Evolutionary conservation across 2,113 vertebrate genomes (phyloP), one percentile per base, ranked within the genome.

Genomic region (Etheostoma spectabile): DNA sequence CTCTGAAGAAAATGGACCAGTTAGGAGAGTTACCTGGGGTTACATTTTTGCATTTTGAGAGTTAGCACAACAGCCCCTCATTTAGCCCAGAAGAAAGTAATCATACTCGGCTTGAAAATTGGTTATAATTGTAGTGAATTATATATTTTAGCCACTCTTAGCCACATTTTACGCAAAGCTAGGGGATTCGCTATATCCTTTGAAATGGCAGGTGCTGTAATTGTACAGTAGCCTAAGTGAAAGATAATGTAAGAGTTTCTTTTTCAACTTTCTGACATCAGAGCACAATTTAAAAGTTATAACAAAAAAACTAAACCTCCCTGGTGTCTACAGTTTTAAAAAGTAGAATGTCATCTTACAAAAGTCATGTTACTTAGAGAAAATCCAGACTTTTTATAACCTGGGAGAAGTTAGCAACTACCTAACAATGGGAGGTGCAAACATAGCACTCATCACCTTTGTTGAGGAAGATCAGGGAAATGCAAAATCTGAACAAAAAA

Each of bases 71-170:
- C 30, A 66, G 53, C 52, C 53, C 53, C 72, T 63, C 42, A 72
- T 74, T 76, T 83, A 66, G 42, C 35, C 42, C 4, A 46, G 45
- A 75, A 46, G 45, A 75, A 42, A 42, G 67, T 59, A 24, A 66
- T 63, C 42, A 38, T 16, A n/a, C 38, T 79, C 53, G 53, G 55
- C n/a, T 51, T 60, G 22, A 72, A 38, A 88, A 84, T 60, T 56
- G 69, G 8, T 48, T 73, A 16, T 88, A 72, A 80, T 88, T 78
- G 33, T 56, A 13, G 22, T 64, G 57, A 82, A 79, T 84, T 53
- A 70, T 60, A 73, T 19, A 66, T 63, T 80, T 64, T 62, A 64
- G 49, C 21, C 35, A 35, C 19, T 84, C 62, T 76, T 27, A 16
- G 49, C 13, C 21, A 70, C 38, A 46, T 67, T 27, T 80, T 30